Conservation (phyloP, 2,113 vertebrate genomes). For the Nibea albiflora region DNA sequence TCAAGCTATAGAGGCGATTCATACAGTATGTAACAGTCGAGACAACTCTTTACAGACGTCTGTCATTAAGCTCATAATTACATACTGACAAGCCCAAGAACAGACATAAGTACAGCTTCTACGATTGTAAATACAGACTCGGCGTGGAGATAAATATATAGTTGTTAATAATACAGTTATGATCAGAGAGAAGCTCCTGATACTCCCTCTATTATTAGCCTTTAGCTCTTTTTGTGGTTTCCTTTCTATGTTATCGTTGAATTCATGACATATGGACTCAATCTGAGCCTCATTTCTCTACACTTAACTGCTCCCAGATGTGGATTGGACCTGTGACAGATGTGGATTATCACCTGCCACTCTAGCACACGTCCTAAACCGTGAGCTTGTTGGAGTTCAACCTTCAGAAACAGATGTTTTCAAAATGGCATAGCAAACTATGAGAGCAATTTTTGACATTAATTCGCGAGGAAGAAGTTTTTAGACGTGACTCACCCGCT, state of each 20-base stretch:
- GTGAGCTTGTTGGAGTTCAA: too few relatives aligned
- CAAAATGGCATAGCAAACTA: too few relatives aligned
- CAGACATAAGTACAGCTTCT: slow-evolving; percentile 6
- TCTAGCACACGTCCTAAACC: too few relatives aligned
- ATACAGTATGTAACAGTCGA: background rate
- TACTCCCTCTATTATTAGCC: background rate
- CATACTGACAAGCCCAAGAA: slow-evolving; percentile 3
- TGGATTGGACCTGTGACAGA: too few relatives aligned
- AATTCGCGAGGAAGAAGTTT: background rate
- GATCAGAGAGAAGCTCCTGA: slow-evolving; percentile 7
- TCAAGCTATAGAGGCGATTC: background rate
- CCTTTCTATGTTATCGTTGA: too few relatives aligned
- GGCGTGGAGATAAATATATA: background rate
- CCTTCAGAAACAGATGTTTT: too few relatives aligned
- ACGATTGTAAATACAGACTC: background rate
- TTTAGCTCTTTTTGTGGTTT: too few relatives aligned
- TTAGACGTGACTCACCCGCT: slow-evolving; percentile 81
- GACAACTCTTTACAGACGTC: background rate
- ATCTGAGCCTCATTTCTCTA: too few relatives aligned
- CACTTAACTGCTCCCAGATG: too few relatives aligned
- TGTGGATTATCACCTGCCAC: too few relatives aligned
- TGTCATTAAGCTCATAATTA: background rate
- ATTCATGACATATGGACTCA: too few relatives aligned
- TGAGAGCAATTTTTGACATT: too few relatives aligned
- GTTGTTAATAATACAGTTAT: background rate